These are phyloP conservation scores for Propithecus coquereli DNA, from an alignment of 2,113 vertebrate genomes.

Conservation along the genomic window DNA sequence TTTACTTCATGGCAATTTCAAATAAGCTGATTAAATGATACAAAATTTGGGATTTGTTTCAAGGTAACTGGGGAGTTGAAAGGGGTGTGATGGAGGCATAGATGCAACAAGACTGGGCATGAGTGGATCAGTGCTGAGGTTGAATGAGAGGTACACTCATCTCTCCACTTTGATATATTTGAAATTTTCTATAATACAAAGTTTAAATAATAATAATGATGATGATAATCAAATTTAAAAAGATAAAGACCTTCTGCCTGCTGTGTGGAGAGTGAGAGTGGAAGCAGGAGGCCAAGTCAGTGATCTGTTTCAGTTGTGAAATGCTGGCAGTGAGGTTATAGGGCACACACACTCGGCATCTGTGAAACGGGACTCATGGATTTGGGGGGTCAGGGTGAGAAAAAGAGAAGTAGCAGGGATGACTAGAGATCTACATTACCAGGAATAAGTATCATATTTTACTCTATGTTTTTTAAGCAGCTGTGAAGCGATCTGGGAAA, in stretches of 20 bases:
- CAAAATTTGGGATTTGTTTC: constrained; percentile 2
- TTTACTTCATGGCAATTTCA: not conserved
- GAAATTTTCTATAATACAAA: not conserved
- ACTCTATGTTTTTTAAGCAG: not conserved
- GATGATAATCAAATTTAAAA: not conserved
- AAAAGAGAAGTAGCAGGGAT: not conserved
- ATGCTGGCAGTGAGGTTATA: not conserved
- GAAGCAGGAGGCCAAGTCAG: not conserved
- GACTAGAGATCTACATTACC: not conserved
- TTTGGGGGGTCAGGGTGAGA: not conserved
- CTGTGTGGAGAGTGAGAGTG: not conserved
- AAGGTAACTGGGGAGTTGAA: not conserved
- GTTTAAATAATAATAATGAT: not conserved
- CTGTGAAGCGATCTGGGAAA: not conserved
- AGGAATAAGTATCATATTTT: not conserved
- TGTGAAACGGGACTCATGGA: not conserved
- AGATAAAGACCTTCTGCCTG: not conserved
- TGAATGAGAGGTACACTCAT: not conserved
- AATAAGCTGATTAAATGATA: constrained; percentile 3
- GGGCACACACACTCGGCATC: not conserved
- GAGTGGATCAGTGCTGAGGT: not conserved
- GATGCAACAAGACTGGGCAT: not conserved
- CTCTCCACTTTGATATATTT: constrained; percentile 4
- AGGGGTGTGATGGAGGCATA: not conserved
- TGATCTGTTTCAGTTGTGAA: not conserved